A percentile compares a stretch with the other conserved stretches of the same genome.
phyloP scores from a whole-genome alignment of 2,797 vertebrate species.

The Diplodus puntazzo region DNA sequence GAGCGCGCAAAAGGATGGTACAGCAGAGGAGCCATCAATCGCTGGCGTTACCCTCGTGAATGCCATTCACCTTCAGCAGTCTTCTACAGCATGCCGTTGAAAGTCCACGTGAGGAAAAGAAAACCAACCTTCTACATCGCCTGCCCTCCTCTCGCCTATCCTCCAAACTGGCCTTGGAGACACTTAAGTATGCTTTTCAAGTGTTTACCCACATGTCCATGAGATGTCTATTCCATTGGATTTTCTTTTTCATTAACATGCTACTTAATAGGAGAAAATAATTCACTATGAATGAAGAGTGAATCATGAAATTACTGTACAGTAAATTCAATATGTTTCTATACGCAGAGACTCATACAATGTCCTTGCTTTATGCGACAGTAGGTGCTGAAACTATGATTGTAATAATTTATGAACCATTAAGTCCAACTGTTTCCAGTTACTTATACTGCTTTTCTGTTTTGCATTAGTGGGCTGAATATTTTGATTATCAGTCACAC shows the following conservation, averaged over 20 bases:
- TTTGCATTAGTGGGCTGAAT: background rate
- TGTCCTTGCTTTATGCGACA: background rate
- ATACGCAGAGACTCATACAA: too few relatives aligned
- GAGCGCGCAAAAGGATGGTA: slow-evolving; percentile 39
- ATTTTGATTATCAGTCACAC: background rate
- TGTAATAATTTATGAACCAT: background rate
- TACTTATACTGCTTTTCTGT: background rate
- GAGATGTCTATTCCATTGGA: slow-evolving; percentile 5
- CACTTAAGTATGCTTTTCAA: background rate
- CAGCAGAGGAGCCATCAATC: slow-evolving; percentile 61
- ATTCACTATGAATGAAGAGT: background rate
- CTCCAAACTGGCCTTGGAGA: slow-evolving; percentile 28
- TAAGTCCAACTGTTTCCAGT: background rate
- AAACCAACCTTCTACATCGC: background rate
- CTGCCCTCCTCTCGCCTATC: background rate
- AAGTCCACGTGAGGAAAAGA: slow-evolving; percentile 29
- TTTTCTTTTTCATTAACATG: background rate
- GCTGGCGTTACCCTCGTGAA: slow-evolving; percentile 61
- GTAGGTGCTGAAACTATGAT: too few relatives aligned
- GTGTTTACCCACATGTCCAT: slow-evolving; percentile 12
- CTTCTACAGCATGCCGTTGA: slow-evolving; percentile 28
- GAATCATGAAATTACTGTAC: background rate
- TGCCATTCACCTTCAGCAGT: slow-evolving; percentile 73
- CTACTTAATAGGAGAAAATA: background rate
- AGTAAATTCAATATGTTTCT: background rate